A percentile compares a stretch with the other conserved stretches of the same genome.
Evolutionary conservation across 2,797 vertebrate species (phyloP).

Genomic region (Tiaroga cobitis): DNA sequence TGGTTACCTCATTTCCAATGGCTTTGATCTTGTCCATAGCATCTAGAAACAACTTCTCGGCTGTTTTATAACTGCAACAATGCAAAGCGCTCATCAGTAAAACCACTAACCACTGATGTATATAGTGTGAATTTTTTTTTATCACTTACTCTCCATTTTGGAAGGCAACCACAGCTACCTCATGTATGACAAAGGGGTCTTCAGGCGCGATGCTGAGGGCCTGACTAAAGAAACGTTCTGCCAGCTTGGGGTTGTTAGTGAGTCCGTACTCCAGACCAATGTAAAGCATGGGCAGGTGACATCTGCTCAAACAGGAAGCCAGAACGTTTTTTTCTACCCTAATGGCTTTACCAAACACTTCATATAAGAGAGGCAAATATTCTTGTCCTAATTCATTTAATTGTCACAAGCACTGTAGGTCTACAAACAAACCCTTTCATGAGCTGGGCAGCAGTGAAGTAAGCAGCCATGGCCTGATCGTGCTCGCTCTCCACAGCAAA

Average conservation of each 20-base stretch:
- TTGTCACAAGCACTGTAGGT: neutral
- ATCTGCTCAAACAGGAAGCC: conserved; percentile 74
- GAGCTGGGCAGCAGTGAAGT: conserved; percentile 97
- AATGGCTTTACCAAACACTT: neutral
- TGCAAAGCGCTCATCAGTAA: neutral
- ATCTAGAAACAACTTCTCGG: conserved; percentile 96
- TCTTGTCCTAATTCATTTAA: neutral
- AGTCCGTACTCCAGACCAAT: conserved; percentile 97
- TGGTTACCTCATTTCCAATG: conserved; percentile 93
- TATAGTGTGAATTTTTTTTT: neutral
- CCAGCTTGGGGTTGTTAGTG: conserved; percentile 98
- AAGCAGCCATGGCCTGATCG: conserved; percentile 98
- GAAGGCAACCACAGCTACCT: conserved; percentile 98
- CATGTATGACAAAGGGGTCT: conserved; percentile 98
- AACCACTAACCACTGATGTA: neutral
- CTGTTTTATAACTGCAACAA: conserved; percentile 91
- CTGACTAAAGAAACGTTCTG: conserved; percentile 97
- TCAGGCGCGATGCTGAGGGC: conserved; percentile 96
- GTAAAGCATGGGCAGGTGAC: conserved; percentile 98
- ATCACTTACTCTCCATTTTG: conserved; percentile 97
- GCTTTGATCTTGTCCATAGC: conserved; percentile 99
- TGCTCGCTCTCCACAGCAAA: conserved; percentile 99
- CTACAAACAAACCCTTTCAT: conserved; percentile 92
- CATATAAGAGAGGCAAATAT: neutral
- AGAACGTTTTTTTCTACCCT: neutral